Conservation (phyloP, 2,797 vertebrate species). For the Sphaeramia orbicularis region DNA sequence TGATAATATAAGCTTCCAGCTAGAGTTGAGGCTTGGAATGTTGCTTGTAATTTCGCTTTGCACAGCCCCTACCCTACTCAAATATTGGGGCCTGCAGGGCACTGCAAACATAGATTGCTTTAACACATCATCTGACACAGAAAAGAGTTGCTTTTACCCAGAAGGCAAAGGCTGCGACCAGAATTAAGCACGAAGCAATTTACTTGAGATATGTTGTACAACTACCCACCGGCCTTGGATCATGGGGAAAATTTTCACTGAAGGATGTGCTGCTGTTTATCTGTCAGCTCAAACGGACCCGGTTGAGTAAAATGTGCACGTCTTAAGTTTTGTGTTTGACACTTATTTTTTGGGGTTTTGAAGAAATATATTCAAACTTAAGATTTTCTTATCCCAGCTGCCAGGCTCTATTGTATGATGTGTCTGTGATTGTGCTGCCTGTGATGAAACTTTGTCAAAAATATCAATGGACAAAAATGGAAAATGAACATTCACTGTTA, state of each 20-base stretch:
- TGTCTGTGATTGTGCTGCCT: not conserved
- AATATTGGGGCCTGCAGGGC: conserved; percentile 7
- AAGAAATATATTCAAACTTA: too few species aligned
- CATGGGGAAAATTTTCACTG: conserved; percentile 2
- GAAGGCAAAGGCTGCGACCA: conserved; percentile 30
- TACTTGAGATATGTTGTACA: conserved; percentile 40
- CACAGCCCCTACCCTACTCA: conserved; percentile 8
- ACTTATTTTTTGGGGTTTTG: too few species aligned
- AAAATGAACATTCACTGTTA: not conserved
- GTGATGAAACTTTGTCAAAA: conserved; percentile 9
- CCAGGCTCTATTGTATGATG: conserved; percentile 8
- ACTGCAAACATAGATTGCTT: conserved; percentile 38
- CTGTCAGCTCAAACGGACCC: too few species aligned
- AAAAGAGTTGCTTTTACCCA: conserved; percentile 26
- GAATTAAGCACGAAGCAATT: conserved; percentile 56
- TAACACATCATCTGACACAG: conserved; percentile 36
- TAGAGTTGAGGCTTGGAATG: not conserved
- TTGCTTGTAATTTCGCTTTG: conserved; percentile 11
- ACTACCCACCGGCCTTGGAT: conserved; percentile 15
- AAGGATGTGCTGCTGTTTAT: conserved; percentile 25
- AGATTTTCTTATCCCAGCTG: not conserved
- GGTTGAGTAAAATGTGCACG: too few species aligned
- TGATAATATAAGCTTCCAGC: not conserved
- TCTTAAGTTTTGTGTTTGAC: too few species aligned
- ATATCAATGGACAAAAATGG: not conserved